Evolutionary conservation across 2,113 vertebrate species (phyloP), one percentile per base, ranked within the genome.

Genomic region (Ctenodactylus gundi): DNA sequence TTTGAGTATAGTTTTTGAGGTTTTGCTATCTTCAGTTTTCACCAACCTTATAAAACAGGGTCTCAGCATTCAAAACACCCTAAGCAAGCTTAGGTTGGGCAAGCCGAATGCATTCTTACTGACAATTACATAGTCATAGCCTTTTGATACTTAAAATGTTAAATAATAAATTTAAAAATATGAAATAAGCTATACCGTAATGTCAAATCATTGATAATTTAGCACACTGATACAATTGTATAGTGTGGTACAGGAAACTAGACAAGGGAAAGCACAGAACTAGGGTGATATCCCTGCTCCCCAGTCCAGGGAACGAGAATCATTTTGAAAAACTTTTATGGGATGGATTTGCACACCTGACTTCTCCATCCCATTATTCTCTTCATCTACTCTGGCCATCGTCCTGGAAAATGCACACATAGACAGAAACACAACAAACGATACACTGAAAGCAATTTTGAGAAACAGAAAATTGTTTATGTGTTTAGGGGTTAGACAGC

Each of bases 391-490:
- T 4, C 8, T 70, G 49, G 34, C 4, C 18, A 34, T 75, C 76
- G 10, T 93, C 60, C 85, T 64, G 41, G 75, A 55, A 94, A 94
- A 93, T 62, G n/a, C 36, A 67, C 44, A 65, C 34, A 29, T 7
- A 64, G 9, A 89, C 12, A 94, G 70, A 93, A 93, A 53, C 14
- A 80, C 80, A 87, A 67, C 11, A 92, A 93, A 87, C 88, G 23
- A 88, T 53, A 95, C 15, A 87, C 3, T 49, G 29, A 89, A 36
- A 77, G 44, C 1, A 27, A 68, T 94, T 85, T 64, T 92, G 57
- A 94, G 55, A 96, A 93, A 92, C 46, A 80, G 70, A 93, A 95
- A 93, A 81, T 13, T 94, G 65, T 91, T 94, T 90, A 76, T 44
- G 27, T 90, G 39, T 88, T 93, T 67, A 78, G 73, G 13, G 65